phyloP scores from a whole-genome alignment of 2,797 vertebrate species.

The Myripristis murdjan region DNA sequence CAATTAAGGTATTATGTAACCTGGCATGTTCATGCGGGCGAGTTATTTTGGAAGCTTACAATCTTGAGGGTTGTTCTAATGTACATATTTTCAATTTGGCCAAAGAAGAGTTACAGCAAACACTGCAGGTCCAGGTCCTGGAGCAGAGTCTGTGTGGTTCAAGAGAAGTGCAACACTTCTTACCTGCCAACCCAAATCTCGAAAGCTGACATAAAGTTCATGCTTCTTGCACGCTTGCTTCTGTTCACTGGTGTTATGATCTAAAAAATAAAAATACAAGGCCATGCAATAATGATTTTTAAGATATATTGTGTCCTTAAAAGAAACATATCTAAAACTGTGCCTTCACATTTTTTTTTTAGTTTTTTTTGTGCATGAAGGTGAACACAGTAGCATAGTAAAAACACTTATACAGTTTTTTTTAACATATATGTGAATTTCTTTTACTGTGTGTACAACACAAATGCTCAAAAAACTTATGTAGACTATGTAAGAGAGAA shows the following conservation, averaged over 20 bases:
- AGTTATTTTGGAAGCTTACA: slow-evolving; percentile 5
- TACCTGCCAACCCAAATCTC: slow-evolving; percentile 99
- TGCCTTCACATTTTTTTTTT: not conserved
- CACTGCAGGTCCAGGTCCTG: not conserved
- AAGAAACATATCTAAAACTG: not conserved
- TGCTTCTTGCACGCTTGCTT: slow-evolving; percentile 99
- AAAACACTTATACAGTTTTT: not conserved
- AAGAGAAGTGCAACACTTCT: slow-evolving; percentile 20
- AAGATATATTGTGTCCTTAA: not conserved
- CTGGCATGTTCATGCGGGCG: not conserved
- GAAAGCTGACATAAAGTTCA: slow-evolving; percentile 98
- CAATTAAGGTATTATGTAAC: not conserved
- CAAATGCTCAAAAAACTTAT: not conserved
- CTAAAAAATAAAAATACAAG: slow-evolving; percentile 77
- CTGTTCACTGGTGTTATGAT: slow-evolving; percentile 97
- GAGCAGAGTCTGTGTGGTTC: not conserved
- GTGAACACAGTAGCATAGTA: not conserved
- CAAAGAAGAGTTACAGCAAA: not conserved
- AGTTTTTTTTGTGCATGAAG: not conserved
- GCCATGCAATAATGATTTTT: not conserved
- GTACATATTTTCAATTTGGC: not conserved
- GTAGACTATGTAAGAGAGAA: no score
- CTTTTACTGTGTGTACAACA: no score
- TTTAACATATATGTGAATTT: not conserved
- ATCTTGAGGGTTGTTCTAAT: not conserved